phyloP scores from a whole-genome alignment of 2,797 vertebrate genomes.

The Eurystomus glaucurus region DNA sequence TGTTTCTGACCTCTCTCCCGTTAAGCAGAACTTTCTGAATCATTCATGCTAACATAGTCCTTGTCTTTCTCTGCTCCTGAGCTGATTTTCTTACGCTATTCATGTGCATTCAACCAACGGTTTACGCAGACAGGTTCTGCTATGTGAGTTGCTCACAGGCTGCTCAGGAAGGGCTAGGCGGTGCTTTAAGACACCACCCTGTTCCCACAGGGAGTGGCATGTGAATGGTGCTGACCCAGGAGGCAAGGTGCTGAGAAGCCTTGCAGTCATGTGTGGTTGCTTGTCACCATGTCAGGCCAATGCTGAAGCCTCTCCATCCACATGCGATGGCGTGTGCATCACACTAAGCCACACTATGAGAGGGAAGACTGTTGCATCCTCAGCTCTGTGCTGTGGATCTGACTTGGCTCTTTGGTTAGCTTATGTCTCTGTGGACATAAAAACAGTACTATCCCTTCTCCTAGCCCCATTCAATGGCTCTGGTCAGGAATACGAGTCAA shows the following conservation, averaged over 20 bases:
- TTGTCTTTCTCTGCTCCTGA: neutral
- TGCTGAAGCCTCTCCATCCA: neutral
- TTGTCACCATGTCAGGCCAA: neutral
- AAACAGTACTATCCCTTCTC: neutral
- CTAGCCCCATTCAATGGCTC: neutral
- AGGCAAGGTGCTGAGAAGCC: neutral
- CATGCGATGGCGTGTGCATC: accelerated
- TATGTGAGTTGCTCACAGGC: neutral
- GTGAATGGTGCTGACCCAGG: neutral
- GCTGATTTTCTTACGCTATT: conserved; percentile 30
- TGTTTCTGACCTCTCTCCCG: neutral
- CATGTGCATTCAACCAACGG: neutral
- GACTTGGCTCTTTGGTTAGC: neutral
- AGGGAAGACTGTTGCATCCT: neutral
- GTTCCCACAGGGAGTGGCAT: neutral
- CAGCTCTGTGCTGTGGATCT: neutral
- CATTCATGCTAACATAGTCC: neutral
- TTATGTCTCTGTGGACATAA: neutral
- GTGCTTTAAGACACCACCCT: neutral
- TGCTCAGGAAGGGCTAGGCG: neutral
- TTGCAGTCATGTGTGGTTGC: accelerated
- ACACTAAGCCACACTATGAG: accelerated
- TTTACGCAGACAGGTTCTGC: neutral
- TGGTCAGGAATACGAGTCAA: neutral
- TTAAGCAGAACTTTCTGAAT: neutral